Base-by-base conservation (phyloP, 2,797 vertebrate genomes). In the Naso thynnoides region DNA sequence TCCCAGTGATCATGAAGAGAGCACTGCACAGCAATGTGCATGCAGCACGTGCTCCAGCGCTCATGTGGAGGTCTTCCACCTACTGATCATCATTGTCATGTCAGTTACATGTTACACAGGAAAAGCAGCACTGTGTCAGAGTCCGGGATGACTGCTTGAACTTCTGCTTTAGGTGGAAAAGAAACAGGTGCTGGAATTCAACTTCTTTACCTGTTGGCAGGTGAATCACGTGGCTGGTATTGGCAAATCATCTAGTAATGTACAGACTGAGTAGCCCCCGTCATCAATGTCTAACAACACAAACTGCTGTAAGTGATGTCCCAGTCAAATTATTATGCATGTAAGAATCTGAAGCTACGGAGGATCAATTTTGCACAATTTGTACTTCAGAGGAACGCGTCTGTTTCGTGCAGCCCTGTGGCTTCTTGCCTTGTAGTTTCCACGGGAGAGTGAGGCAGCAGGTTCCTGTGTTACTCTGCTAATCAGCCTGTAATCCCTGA, bases 401-500 rank as follows among this genome's bases (percentile, higher is more conserved):
- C 4, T 31, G 24, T 2, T 11, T 57, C 39, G 75, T 9, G 8
- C 47, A 52, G 39, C 41, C 56, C 61, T 2, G 5, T 77, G 69
- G 70, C 82, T 80, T 83, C 58, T 41, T 74, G 75, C 73, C 84
- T 77, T 47, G 57, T 68, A 19, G 48, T 72, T 65, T 56, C 24
- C 7, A n/a, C 21, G 27, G 65, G 69, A n/a, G 62, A 50, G 74
- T 59, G 48, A 31, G 41, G 76, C 74, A 57, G 77, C 58, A 45
- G 73, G 58, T 78, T 77, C 58, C 72, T 7, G 42, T 69, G 81
- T 77, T 78, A 48, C 79, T 71, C 52, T 45, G 61, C 81, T 89
- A 88, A 91, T 90, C 89, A 91, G 76, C 61, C 80, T 72, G 63
- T 89, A 88, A 90, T 91, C 85, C 88, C 76, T 24, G 63, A 24